Percentiles rank a stretch among this genome's conserved stretches.
These are phyloP conservation scores for Dasysyrphus albostriatus DNA, from an alignment of 2,888 invertebrate species.

Conservation along the genomic window DNA sequence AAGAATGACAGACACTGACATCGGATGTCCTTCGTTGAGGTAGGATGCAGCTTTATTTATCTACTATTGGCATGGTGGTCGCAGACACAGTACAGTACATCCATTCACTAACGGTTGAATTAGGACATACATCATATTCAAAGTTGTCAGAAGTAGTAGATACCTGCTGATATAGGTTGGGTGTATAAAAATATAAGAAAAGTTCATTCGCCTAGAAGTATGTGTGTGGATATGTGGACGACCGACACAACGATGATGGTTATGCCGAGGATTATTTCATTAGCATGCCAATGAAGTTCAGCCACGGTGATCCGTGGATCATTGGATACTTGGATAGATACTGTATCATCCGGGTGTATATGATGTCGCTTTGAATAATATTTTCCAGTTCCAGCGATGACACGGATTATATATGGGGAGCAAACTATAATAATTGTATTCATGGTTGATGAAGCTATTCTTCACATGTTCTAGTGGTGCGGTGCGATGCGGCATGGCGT, in stretches of 20 bases:
- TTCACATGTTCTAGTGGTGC: conserved; percentile 25
- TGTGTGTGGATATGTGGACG: background rate
- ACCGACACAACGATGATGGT: background rate
- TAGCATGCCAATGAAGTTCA: conserved; percentile 69
- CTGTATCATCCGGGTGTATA: conserved; percentile 43
- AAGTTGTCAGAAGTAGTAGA: conserved; percentile 5
- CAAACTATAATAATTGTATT: conserved; percentile 44
- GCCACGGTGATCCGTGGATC: conserved; percentile 49
- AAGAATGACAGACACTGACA: conserved; percentile 36
- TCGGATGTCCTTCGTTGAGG: conserved; percentile 40
- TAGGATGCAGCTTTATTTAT: conserved; percentile 25
- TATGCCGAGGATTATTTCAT: conserved; percentile 40
- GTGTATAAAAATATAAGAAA: conserved; percentile 22
- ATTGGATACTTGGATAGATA: conserved; percentile 36
- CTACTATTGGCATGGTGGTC: conserved; percentile 4
- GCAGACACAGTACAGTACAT: background rate
- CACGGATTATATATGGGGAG: conserved; percentile 11
- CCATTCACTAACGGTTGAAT: conserved; percentile 7
- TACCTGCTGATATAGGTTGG: background rate
- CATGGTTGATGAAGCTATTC: conserved; percentile 56
- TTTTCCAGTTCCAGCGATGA: conserved; percentile 13
- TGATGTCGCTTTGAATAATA: conserved; percentile 35
- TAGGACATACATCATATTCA: conserved; percentile 24
- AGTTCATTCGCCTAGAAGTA: conserved; percentile 41
- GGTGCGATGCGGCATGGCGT: background rate